Conservation (phyloP, 2,888 invertebrate species). For the Cephus spinipes region DNA sequence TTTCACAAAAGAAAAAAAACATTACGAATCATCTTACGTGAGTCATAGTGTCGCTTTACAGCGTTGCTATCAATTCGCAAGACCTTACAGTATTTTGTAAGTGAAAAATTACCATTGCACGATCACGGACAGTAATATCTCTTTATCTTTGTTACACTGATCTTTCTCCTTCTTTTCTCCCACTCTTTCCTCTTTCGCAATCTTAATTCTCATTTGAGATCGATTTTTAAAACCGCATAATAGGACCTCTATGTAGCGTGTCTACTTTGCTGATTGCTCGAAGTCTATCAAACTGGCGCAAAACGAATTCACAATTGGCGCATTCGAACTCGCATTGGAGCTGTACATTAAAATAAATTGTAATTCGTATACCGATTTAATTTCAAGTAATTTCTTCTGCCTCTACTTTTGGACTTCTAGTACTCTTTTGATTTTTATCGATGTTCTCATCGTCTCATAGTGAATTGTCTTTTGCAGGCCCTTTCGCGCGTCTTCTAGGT, state of each 20-base stretch:
- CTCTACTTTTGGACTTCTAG: neutral
- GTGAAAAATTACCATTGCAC: neutral
- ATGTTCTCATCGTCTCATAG: neutral
- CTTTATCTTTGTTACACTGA: neutral
- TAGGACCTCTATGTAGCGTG: neutral
- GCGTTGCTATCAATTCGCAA: neutral
- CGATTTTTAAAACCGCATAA: neutral
- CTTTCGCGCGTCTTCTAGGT: neutral
- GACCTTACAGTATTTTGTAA: neutral
- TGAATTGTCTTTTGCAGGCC: neutral
- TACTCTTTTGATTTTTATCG: neutral
- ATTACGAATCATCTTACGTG: neutral
- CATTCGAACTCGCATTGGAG: neutral
- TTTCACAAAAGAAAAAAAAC: neutral
- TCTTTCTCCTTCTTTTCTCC: neutral
- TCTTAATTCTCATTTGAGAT: neutral
- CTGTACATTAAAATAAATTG: neutral
- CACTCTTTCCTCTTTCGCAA: neutral
- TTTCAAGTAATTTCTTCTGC: neutral
- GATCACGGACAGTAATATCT: neutral
- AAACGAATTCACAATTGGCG: neutral
- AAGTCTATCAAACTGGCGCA: neutral
- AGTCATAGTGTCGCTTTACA: neutral
- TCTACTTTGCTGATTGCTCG: neutral
- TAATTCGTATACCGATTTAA: neutral